phyloP scores from a whole-genome alignment of 2,888 invertebrate genomes.

The Eulithis testata region DNA sequence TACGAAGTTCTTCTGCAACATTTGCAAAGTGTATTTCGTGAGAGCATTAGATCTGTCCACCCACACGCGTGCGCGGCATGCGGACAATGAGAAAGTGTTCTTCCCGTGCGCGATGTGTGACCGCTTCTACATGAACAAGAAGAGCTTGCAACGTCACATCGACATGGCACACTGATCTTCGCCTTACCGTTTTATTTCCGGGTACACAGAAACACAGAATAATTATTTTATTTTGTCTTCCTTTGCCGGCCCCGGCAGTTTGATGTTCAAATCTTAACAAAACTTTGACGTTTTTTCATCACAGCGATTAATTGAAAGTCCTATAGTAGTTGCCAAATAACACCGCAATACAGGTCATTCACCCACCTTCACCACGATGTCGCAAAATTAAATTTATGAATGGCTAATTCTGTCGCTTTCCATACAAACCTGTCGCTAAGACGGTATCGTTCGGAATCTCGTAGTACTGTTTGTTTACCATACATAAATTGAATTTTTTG shows the following conservation, averaged over 20 bases:
- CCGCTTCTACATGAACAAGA: constrained; percentile 82
- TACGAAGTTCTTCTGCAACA: constrained; percentile 84
- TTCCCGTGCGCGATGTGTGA: constrained; percentile 85
- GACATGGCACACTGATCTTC: constrained; percentile 78
- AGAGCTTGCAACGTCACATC: constrained; percentile 83
- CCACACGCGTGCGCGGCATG: constrained; percentile 79
- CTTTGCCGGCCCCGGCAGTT: constrained; percentile 1
- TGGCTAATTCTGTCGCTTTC: no score
- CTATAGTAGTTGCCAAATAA: no score
- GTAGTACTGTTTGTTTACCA: no score
- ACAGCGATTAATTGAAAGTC: constrained; percentile 17
- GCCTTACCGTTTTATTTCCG: constrained; percentile 16
- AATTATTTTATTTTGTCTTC: constrained; percentile 9
- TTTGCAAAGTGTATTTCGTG: constrained; percentile 83
- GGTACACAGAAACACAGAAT: constrained; percentile 6
- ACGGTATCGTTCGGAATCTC: no score
- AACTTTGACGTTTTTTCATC: constrained; percentile 29
- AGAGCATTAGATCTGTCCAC: constrained; percentile 75
- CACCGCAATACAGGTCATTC: no score
- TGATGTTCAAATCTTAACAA: constrained; percentile 21
- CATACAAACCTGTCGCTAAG: no score
- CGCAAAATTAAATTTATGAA: no score
- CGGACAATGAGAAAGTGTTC: constrained; percentile 80
- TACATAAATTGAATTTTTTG: no score
- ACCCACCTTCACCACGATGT: no score